Evolutionary conservation across 2,888 invertebrate genomes (phyloP).

Genomic region (Scaptomyza flava): DNA sequence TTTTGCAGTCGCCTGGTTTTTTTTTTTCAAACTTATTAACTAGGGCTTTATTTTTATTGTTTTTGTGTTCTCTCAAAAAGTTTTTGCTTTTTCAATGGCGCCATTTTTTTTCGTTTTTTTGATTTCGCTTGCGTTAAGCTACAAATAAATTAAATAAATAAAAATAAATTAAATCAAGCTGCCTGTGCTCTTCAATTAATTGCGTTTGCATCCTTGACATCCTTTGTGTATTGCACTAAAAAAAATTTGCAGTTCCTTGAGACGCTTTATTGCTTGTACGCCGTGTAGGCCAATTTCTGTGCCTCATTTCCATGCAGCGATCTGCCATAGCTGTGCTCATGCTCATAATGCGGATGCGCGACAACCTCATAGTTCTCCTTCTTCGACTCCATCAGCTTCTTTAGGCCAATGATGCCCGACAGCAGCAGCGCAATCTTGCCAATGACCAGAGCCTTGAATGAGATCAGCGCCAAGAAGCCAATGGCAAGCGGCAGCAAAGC

Average conservation of each 20-base stretch:
- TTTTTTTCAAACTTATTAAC: constrained; percentile 62
- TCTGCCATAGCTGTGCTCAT: constrained; percentile 88
- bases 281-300: constrained; percentile 90
- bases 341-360: constrained; percentile 88
- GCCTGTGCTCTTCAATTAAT: constrained; percentile 14
- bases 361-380: constrained; percentile 92
- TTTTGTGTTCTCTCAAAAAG: constrained; percentile 25
- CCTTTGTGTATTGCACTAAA: constrained; percentile 76
- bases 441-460: constrained; percentile 93
- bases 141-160: constrained; percentile 79
- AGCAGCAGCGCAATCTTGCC: constrained; percentile 93
- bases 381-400: constrained; percentile 90
- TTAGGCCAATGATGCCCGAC: constrained; percentile 89
- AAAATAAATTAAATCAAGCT: constrained; percentile 71
- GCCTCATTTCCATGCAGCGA: constrained; percentile 86
- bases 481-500: constrained; percentile 91
- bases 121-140: constrained; percentile 68
- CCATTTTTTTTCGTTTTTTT: constrained; percentile 28
- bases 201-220: constrained; percentile 15
- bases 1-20: constrained; percentile 14
- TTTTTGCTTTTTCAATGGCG: constrained; percentile 58
- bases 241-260: constrained; percentile 19
- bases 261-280: constrained; percentile 82
- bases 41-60: constrained; percentile 32
- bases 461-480: constrained; percentile 91